Percentiles rank a stretch among this genome's conserved stretches.
These are phyloP conservation scores for Marmota monax DNA, from an alignment of 2,113 vertebrate genomes.

Conservation along the genomic window DNA sequence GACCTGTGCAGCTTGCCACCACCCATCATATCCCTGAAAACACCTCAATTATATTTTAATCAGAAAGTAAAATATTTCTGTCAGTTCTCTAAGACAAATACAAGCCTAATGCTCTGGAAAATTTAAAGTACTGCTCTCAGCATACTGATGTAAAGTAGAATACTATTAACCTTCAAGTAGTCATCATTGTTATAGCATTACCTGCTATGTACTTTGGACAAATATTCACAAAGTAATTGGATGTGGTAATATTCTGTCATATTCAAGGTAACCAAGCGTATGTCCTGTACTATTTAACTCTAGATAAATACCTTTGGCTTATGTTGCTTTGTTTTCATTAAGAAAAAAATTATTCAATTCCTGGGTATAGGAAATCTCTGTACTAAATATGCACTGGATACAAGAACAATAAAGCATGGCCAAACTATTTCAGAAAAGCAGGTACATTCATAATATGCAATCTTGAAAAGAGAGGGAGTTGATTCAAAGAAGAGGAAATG, in stretches of 20 bases:
- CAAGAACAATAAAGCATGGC: not conserved
- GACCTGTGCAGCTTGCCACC: not conserved
- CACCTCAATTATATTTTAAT: constrained; percentile 44
- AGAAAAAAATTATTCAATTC: not conserved
- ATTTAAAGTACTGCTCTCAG: not conserved
- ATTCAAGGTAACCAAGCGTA: not conserved
- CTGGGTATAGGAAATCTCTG: not conserved
- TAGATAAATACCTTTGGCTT: not conserved
- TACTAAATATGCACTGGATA: not conserved
- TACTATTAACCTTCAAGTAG: not conserved
- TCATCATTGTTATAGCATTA: not conserved
- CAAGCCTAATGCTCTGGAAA: constrained; percentile 1
- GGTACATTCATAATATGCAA: no score
- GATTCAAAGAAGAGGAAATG: not conserved
- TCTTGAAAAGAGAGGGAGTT: not conserved
- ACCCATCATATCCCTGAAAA: not conserved
- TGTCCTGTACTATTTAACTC: not conserved
- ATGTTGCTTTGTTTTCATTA: constrained; percentile 3
- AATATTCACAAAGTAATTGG: not conserved
- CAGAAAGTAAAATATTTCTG: not conserved
- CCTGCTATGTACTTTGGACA: not conserved
- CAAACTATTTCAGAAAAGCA: not conserved
- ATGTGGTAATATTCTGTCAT: not conserved
- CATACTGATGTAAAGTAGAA: not conserved
- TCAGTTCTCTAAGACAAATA: constrained; percentile 4